phyloP scores from a whole-genome alignment of 1,140 invertebrate species.

The Ptiloglossa arizonensis region DNA sequence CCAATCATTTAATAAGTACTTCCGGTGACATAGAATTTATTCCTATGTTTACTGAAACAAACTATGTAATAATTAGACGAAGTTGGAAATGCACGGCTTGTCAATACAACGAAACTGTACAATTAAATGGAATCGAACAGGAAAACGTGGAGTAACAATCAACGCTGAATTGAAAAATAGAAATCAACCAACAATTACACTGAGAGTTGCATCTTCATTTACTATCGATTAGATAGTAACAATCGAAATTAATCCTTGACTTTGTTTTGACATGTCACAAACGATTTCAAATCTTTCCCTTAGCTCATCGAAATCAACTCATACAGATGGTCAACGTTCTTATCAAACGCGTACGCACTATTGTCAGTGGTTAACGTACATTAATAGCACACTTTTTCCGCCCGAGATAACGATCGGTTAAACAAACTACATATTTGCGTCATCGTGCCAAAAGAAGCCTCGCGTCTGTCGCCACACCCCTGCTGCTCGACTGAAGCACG shows the following conservation, averaged over 20 bases:
- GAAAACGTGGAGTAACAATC: no score
- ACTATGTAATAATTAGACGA: conserved; percentile 12
- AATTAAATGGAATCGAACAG: background rate
- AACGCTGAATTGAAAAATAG: background rate
- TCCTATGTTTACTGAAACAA: background rate
- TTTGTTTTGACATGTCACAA: background rate
- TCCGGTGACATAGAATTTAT: conserved; percentile 26
- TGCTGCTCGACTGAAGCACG: conserved; percentile 8
- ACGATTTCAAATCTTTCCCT: background rate
- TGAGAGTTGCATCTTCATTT: background rate
- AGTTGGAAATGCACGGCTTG: background rate
- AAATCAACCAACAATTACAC: background rate
- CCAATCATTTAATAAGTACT: conserved; percentile 33
- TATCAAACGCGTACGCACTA: conserved; percentile 6
- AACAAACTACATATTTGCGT: conserved; percentile 56
- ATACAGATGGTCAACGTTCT: background rate
- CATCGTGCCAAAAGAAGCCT: conserved; percentile 43
- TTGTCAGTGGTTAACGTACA: background rate
- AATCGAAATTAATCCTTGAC: background rate
- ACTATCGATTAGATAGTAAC: background rate
- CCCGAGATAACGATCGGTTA: conserved; percentile 53
- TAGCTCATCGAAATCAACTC: background rate
- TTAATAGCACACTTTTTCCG: conserved; percentile 20
- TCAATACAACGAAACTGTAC: background rate
- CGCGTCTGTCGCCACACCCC: conserved; percentile 62